phyloP scores from a whole-genome alignment of 1,140 invertebrate genomes.

The Battus philenor region DNA sequence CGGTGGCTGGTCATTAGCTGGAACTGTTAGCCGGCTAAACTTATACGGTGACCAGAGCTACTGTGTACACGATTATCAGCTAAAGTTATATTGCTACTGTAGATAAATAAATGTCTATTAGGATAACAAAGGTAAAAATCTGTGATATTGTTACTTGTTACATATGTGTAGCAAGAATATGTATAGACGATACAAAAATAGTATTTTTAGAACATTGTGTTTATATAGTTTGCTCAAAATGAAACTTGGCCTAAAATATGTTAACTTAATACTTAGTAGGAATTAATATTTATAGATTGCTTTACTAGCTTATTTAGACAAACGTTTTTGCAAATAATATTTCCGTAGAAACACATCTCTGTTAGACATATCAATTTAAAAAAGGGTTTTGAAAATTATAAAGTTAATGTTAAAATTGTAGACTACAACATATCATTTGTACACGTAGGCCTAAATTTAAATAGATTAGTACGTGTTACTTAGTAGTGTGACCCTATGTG shows the following conservation, averaged over 20 bases:
- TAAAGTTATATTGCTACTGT: slow-evolving; percentile 89
- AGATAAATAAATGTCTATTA: slow-evolving; percentile 21
- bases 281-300: no score
- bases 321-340: no score
- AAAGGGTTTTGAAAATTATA: no score
- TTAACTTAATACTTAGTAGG: no score
- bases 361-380: no score
- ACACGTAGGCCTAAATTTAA: no score
- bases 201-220: neutral
- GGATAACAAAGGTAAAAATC: slow-evolving; percentile 19
- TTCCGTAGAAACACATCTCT: no score
- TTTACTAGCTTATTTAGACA: no score
- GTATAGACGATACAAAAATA: slow-evolving; percentile 2
- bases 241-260: neutral
- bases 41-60: slow-evolving; percentile 87
- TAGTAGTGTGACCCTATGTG: no score
- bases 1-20: slow-evolving; percentile 72
- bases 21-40: slow-evolving; percentile 87
- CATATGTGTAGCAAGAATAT: slow-evolving; percentile 13
- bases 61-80: slow-evolving; percentile 84
- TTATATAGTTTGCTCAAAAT: slow-evolving; percentile 17
- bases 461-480: no score
- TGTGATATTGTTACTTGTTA: slow-evolving; percentile 32
- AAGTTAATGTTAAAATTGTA: no score
- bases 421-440: no score